These are phyloP conservation scores for Zelleria hepariella DNA, from an alignment of 2,888 invertebrate species.

Conservation along the genomic window DNA sequence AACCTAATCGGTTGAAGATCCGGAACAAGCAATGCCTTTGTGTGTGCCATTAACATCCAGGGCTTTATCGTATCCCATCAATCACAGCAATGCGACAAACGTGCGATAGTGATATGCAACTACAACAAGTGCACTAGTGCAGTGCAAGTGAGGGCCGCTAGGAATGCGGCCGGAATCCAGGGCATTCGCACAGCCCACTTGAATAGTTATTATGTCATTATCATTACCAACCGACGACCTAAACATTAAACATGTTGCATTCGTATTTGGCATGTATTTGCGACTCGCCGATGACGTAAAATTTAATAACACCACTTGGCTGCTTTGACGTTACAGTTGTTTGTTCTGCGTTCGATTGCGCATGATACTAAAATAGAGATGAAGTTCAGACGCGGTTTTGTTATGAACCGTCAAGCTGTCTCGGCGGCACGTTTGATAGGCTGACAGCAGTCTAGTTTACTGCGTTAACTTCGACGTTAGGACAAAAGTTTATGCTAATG, in stretches of 20 bases:
- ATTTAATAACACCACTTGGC: background rate
- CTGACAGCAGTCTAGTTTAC: background rate
- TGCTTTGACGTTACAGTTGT: background rate
- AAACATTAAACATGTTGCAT: slow-evolving; percentile 24
- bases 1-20: background rate
- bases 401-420: background rate
- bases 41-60: background rate
- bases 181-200: slow-evolving; percentile 42
- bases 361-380: background rate
- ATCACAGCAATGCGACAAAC: slow-evolving; percentile 19
- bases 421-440: background rate
- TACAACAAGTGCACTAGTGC: slow-evolving; percentile 29
- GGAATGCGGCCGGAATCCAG: slow-evolving; percentile 61
- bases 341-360: background rate
- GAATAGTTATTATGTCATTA: slow-evolving; percentile 55
- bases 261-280: background rate
- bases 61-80: background rate
- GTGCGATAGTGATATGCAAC: slow-evolving; percentile 22
- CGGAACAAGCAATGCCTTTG: background rate
- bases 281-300: slow-evolving; percentile 3
- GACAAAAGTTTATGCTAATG: background rate
- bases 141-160: slow-evolving; percentile 54
- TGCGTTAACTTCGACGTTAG: background rate
- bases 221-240: slow-evolving; percentile 28
- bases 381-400: background rate